Conservation (phyloP, 2,888 invertebrate species). For the Nemotelus nigrinus region DNA sequence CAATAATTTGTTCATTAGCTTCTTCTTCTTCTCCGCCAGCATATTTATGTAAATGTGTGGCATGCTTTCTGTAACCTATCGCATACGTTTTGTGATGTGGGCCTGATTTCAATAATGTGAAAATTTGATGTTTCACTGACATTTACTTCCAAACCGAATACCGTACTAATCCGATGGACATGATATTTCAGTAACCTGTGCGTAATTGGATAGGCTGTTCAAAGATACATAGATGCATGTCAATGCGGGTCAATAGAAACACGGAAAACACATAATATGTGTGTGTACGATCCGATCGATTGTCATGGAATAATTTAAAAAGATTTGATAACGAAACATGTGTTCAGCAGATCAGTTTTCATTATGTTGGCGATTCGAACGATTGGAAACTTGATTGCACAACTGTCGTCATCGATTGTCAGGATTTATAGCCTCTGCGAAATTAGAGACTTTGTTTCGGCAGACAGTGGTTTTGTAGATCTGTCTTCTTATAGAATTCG, state of each 20-base stretch:
- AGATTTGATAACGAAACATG: slow-evolving; percentile 16
- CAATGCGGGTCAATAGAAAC: background rate
- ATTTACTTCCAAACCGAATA: background rate
- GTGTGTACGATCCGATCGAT: background rate
- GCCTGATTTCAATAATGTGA: too few relatives aligned
- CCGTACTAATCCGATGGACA: background rate
- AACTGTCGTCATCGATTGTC: too few relatives aligned
- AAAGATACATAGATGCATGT: background rate
- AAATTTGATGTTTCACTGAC: background rate
- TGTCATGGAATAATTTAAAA: slow-evolving; percentile 22
- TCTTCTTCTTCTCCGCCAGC: too few relatives aligned
- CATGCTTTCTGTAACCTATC: too few relatives aligned
- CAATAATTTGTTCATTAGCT: background rate
- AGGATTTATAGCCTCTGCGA: too few relatives aligned
- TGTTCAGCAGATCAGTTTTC: slow-evolving; percentile 4
- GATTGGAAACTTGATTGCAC: too few relatives aligned
- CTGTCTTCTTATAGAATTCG: too few relatives aligned
- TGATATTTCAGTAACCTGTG: slow-evolving; percentile 1
- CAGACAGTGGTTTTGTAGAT: too few relatives aligned
- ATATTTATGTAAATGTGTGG: too few relatives aligned
- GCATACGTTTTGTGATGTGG: background rate
- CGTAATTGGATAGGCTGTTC: slow-evolving; percentile 11
- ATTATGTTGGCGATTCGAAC: too few relatives aligned
- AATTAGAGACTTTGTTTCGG: too few relatives aligned
- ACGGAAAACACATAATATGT: background rate